Evolutionary conservation across 2,797 vertebrate genomes (phyloP), one percentile per base, ranked within the genome.

Genomic region (Antennarius maculatus): DNA sequence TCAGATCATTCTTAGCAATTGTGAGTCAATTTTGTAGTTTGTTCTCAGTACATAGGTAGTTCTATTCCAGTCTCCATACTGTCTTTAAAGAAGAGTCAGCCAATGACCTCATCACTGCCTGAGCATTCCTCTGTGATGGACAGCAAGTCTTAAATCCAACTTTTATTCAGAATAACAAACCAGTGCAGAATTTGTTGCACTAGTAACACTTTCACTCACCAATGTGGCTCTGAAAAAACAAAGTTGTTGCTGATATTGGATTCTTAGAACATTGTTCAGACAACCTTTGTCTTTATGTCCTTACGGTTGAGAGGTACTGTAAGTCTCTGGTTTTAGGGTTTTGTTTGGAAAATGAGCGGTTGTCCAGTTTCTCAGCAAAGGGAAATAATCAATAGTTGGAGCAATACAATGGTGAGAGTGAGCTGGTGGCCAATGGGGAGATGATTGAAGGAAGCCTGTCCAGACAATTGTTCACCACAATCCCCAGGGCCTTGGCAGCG

Each of bases 401-500:
- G 74, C 76, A 82, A 50, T 10, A 27, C 62, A 17, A 83, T 62
- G 74, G 66, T 27, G 6, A 89, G 47, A 37, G 71, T 15, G 13
- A 79, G 59, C 46, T 41, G 76, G 52, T 6, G 66, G 66, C 51
- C 46, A 23, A 52, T 29, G 64, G 53, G 50, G 15, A 43, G 73
- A 28, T 66, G 78, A 31, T 80, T 61, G 69, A 55, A 9, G 17
- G 74, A 57, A 34, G 72, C 82, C 67, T 54, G 92, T 78, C 88
- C 93, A 0, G 95, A 92, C 76, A 78, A 79, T 0, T 90, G 88
- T 87, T 86, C 74, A 67, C 91, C 74, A 39, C 96, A 97, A 78
- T 94, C 91, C 57, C 94, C 95, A 0, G 93, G 90, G 75, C 90
- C 90, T 69, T 95, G 93, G 66, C 97, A 97, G 59, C 76, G 83